A percentile compares a stretch with the other conserved stretches of the same genome.
These are phyloP conservation scores for Cetonia aurata DNA, from an alignment of 2,888 invertebrate genomes.

Conservation along the genomic window DNA sequence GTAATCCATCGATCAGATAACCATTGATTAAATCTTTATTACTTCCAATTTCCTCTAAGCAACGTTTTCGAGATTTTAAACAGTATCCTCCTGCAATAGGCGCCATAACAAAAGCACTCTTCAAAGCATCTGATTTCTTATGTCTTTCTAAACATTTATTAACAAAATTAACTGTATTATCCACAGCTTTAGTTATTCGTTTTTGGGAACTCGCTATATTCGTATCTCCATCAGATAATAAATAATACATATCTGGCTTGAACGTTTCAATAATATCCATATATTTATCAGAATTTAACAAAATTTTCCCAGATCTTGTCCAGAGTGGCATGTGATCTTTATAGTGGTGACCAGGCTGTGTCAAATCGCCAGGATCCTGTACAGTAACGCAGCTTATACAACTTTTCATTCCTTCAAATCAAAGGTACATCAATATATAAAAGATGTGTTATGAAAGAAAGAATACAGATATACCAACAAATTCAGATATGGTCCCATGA, in stretches of 20 bases:
- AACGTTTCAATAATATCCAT: slow-evolving; percentile 83
- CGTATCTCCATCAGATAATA: slow-evolving; percentile 84
- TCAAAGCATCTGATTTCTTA: slow-evolving; percentile 68
- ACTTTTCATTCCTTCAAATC: slow-evolving; percentile 68
- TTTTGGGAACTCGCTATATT: slow-evolving; percentile 77
- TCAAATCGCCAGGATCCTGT: slow-evolving; percentile 78
- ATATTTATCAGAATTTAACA: slow-evolving; percentile 75
- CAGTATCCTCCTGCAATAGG: slow-evolving; percentile 82
- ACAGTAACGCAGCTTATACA: slow-evolving; percentile 70
- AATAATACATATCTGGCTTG: slow-evolving; percentile 85
- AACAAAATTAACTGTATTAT: slow-evolving; percentile 77
- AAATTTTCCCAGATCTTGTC: slow-evolving; percentile 81
- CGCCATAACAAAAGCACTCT: slow-evolving; percentile 72
- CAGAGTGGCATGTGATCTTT: slow-evolving; percentile 80
- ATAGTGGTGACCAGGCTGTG: slow-evolving; percentile 80
- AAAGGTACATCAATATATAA: slow-evolving; percentile 14
- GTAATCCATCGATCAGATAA: slow-evolving; percentile 85
- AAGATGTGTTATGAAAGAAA: neutral
- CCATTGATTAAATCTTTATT: slow-evolving; percentile 74
- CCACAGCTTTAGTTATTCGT: slow-evolving; percentile 78
- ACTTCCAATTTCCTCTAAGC: slow-evolving; percentile 71
- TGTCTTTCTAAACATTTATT: slow-evolving; percentile 78
- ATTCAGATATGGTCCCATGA: slow-evolving; percentile 76
- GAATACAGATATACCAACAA: slow-evolving; percentile 67
- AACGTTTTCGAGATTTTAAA: slow-evolving; percentile 74